phyloP scores from a whole-genome alignment of 2,113 vertebrate species.

The Hippotragus niger region DNA sequence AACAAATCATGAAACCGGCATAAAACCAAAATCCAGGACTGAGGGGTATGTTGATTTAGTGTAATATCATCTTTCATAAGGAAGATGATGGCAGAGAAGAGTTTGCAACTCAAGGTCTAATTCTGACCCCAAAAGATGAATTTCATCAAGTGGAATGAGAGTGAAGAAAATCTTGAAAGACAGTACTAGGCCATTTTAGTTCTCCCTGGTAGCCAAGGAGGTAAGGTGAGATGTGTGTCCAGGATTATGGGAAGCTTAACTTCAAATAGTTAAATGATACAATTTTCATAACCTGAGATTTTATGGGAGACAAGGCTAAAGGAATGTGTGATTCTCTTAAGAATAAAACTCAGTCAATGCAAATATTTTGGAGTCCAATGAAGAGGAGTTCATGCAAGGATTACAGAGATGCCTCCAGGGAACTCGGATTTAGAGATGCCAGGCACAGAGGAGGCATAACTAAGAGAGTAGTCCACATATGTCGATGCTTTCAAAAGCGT shows the following conservation, averaged over 20 bases:
- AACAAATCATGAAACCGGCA: not conserved
- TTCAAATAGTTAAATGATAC: not conserved
- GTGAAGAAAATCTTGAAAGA: not conserved
- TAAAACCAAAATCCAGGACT: not conserved
- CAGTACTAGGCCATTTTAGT: not conserved
- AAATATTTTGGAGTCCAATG: not conserved
- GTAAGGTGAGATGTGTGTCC: not conserved
- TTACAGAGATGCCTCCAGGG: not conserved
- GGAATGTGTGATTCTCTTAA: not conserved
- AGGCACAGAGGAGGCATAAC: not conserved
- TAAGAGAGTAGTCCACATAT: not conserved
- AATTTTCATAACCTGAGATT: not conserved
- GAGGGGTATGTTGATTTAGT: not conserved
- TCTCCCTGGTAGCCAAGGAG: not conserved
- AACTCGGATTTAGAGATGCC: not conserved
- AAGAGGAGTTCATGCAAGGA: not conserved
- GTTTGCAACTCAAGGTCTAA: not conserved
- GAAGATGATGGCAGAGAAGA: not conserved
- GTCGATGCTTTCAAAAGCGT: not conserved
- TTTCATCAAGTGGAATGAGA: not conserved
- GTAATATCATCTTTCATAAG: not conserved
- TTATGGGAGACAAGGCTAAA: not conserved
- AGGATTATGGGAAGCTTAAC: not conserved
- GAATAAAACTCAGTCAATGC: not conserved
- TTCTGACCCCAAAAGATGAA: not conserved